Conservation (phyloP, 2,797 vertebrate species). For the Trematomus bernacchii region DNA sequence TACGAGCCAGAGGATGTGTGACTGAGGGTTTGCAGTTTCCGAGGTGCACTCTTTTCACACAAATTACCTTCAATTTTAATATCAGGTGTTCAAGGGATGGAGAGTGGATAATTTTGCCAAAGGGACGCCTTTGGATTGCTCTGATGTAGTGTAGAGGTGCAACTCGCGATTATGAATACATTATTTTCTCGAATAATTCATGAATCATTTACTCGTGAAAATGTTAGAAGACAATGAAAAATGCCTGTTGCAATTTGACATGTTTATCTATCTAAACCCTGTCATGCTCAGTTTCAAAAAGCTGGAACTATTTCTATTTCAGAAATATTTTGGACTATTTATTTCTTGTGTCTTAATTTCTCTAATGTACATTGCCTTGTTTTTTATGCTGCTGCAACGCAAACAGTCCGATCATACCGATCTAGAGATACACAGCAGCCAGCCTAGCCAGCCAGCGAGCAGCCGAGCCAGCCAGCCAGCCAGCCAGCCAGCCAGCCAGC, state of each 20-base stretch:
- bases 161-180: neutral
- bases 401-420: too few relatives aligned
- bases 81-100: neutral
- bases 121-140: neutral
- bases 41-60: conserved; percentile 18
- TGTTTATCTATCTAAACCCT: too few relatives aligned
- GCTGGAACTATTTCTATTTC: too few relatives aligned
- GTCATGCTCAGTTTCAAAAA: too few relatives aligned
- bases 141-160: neutral
- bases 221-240: neutral
- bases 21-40: conserved; percentile 18
- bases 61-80: conserved; percentile 10
- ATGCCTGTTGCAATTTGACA: neutral
- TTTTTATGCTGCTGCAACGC: too few relatives aligned
- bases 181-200: neutral
- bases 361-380: too few relatives aligned
- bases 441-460: too few relatives aligned
- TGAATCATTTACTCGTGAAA: neutral
- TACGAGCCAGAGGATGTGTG: conserved; percentile 17
- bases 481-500: too few relatives aligned
- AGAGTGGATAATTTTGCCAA: neutral
- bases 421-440: too few relatives aligned
- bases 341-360: too few relatives aligned
- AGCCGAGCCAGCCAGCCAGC: too few relatives aligned
- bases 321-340: too few relatives aligned